Evolutionary conservation across 2,888 invertebrate genomes (phyloP).

Genomic region (Microchrysa polita): DNA sequence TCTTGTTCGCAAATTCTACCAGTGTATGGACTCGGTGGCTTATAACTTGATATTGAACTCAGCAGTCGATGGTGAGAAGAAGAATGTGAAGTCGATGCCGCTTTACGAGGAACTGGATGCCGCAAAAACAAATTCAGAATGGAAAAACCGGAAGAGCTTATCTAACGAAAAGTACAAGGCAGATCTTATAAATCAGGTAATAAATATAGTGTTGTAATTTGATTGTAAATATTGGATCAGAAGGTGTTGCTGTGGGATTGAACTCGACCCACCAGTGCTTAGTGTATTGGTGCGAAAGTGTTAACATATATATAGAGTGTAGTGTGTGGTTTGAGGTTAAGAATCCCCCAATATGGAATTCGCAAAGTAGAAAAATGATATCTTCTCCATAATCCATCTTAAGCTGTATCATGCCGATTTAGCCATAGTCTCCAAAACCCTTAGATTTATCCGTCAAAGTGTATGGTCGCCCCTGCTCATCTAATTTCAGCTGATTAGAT

Average conservation of each 20-base stretch:
- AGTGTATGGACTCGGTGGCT: constrained; percentile 36
- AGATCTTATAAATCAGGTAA: constrained; percentile 63
- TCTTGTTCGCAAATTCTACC: not conserved
- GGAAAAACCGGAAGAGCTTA: constrained; percentile 49
- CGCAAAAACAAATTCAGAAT: constrained; percentile 54
- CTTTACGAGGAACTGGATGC: constrained; percentile 55
- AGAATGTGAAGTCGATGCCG: constrained; percentile 47
- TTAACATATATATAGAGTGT: not conserved
- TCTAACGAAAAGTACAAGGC: constrained; percentile 62
- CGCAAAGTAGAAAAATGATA: no score
- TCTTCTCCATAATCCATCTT: no score
- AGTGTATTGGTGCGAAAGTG: not conserved
- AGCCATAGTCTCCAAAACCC: no score
- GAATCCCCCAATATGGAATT: not conserved
- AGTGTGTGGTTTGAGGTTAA: constrained; percentile 28
- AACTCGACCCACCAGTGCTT: not conserved
- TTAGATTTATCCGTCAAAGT: no score
- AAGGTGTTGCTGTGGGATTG: not conserved
- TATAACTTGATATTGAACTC: not conserved
- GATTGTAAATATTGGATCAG: not conserved
- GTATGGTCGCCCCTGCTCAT: no score
- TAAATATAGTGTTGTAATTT: not conserved
- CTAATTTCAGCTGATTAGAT: no score
- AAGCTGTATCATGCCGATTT: no score
- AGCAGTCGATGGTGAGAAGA: constrained; percentile 24